Evolutionary conservation across 2,113 vertebrate genomes (phyloP).

Genomic region (Marmota monax): DNA sequence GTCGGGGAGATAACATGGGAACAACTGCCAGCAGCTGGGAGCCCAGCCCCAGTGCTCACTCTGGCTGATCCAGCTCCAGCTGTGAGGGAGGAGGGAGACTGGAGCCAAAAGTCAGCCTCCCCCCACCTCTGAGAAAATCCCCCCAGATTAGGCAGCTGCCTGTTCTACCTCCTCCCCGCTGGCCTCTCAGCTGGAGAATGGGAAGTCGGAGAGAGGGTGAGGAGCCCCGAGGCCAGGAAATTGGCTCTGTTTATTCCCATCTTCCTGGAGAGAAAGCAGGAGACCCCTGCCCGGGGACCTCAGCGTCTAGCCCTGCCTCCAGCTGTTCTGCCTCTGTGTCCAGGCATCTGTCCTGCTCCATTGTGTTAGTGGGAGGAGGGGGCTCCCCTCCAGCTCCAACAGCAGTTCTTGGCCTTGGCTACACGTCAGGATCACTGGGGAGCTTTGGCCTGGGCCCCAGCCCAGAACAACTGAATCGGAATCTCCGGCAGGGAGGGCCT

Average conservation of each 20-base stretch:
- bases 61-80: slow-evolving; percentile 67
- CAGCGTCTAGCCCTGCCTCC: background rate
- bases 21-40: slow-evolving; percentile 76
- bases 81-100: slow-evolving; percentile 56
- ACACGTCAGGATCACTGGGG: background rate
- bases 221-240: slow-evolving; percentile 59
- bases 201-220: slow-evolving; percentile 49
- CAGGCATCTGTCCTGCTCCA: background rate
- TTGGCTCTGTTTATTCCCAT: slow-evolving; percentile 38
- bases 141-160: slow-evolving; percentile 77
- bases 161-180: background rate
- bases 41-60: background rate
- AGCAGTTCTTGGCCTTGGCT: background rate
- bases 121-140: slow-evolving; percentile 74
- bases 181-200: slow-evolving; percentile 58
- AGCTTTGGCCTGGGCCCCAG: background rate
- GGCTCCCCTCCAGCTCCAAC: background rate
- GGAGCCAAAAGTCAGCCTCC: slow-evolving; percentile 54
- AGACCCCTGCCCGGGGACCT: background rate
- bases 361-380: background rate
- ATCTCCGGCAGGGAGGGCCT: background rate
- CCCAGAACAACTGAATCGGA: background rate
- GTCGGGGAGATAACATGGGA: slow-evolving; percentile 56
- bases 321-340: slow-evolving; percentile 46
- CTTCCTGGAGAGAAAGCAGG: slow-evolving; percentile 57